Conservation (phyloP, 2,888 invertebrate species). For the Agrochola macilenta region DNA sequence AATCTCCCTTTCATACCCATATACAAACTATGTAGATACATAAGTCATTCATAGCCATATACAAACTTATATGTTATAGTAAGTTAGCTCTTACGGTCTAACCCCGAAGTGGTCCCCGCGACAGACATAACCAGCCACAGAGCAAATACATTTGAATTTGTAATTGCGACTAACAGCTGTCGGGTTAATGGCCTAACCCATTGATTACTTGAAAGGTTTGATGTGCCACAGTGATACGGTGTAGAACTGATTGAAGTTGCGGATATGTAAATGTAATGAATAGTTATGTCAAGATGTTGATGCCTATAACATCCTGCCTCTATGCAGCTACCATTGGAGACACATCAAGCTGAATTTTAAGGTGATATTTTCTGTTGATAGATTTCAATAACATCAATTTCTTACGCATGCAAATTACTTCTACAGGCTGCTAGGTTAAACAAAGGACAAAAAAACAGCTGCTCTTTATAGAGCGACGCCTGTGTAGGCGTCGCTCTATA, state of each 20-base stretch:
- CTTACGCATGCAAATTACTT: neutral
- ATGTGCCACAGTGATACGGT: neutral
- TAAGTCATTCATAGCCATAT: neutral
- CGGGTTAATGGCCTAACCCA: slow-evolving; percentile 19
- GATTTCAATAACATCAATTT: neutral
- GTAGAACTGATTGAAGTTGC: slow-evolving; percentile 19
- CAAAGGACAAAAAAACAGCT: neutral
- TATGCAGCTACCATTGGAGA: neutral
- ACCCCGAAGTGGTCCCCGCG: slow-evolving; percentile 28
- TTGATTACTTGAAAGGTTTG: slow-evolving; percentile 15
- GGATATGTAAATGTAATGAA: neutral
- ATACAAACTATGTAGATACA: neutral
- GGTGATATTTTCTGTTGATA: neutral
- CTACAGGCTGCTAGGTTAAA: neutral
- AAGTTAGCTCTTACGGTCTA: slow-evolving; percentile 12
- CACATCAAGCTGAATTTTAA: neutral
- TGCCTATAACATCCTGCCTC: neutral
- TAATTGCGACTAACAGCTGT: slow-evolving; percentile 41
- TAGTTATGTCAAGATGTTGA: neutral
- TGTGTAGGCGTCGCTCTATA: too few relatives aligned
- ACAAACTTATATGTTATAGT: slow-evolving; percentile 6
- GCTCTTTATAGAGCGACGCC: neutral
- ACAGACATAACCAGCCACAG: slow-evolving; percentile 42
- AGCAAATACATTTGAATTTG: slow-evolving; percentile 60
- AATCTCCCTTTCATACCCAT: neutral